phyloP scores from a whole-genome alignment of 1,140 invertebrate species.

The Drosophila pectinifera region DNA sequence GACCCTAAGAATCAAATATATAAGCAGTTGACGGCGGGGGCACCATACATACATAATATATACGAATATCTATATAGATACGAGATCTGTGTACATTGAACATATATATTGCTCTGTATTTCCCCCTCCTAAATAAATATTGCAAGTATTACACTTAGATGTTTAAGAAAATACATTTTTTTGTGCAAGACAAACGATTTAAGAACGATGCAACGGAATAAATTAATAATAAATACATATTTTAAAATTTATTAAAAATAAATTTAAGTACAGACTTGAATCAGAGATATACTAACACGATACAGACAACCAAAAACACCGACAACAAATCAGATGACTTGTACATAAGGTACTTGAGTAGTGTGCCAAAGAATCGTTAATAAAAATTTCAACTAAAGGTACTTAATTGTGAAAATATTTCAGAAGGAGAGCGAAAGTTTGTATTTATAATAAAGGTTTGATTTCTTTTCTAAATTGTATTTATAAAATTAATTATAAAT shows the following conservation, averaged over 20 bases:
- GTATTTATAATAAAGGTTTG: neutral
- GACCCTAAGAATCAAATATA: conserved; percentile 54
- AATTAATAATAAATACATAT: conserved; percentile 37
- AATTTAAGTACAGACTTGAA: conserved; percentile 58
- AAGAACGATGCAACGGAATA: conserved; percentile 1
- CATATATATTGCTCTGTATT: conserved; percentile 31
- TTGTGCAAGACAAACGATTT: conserved; percentile 23
- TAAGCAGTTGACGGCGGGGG: conserved; percentile 22
- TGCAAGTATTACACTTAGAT: conserved; percentile 35
- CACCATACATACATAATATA: conserved; percentile 27
- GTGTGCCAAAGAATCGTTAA: conserved; percentile 48
- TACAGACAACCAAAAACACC: conserved; percentile 34
- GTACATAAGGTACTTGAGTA: conserved; percentile 48
- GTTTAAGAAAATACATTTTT: conserved; percentile 44
- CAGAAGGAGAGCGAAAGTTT: neutral
- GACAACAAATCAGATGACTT: conserved; percentile 26
- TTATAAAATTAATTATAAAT: neutral
- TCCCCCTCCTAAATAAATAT: conserved; percentile 25
- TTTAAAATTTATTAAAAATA: conserved; percentile 79
- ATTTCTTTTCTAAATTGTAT: no score
- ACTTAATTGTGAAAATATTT: neutral
- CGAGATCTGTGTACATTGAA: conserved; percentile 54
- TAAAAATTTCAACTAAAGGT: conserved; percentile 40
- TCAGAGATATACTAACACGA: conserved; percentile 9
- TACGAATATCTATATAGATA: conserved; percentile 36